Evolutionary conservation across 1,140 invertebrate species (phyloP), one percentile per base, ranked within the genome.

Genomic region (Argopecten irradians): DNA sequence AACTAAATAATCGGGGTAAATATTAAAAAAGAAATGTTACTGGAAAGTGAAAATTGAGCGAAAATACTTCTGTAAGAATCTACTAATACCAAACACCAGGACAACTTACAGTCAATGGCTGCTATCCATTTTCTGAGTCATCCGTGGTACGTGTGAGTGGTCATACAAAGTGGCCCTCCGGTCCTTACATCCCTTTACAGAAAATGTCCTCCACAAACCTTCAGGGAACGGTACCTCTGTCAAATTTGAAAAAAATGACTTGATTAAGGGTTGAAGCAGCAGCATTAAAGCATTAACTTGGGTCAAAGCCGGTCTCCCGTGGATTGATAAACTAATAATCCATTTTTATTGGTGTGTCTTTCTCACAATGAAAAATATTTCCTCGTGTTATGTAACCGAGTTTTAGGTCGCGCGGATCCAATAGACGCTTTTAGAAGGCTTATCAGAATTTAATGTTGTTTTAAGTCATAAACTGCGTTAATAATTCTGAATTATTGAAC

Each of bases 311-410:
- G 14, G 1, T 71, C 55, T n/a, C 55, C 55, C n/a, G 55, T 71
- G 55, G 55, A 28, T 71, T 28, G 22, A 71, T 71, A 71, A 71
- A 71, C 55, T 71, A 71, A 71, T 71, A 71, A 71, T 71, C 55
- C 1, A 71, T 28, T 3, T 71, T 71, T 28, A 71, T 71, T 71
- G 28, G 28, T 28, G 55, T 16, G 55, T 71, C 55, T 28, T 71
- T 71, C 55, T 71, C 22, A 71, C 55, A 71, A 71, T 71, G 55
- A 71, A 71, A 71, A 71, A 71, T 71, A 71, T 71, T 71, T 71
- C n/a, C 55, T n/a, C 28, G 55, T 71, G 55, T 71, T 71, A 71
- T 71, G 55, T 71, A 71, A 71, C 19, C 55, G 16, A 71, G n/a
- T 71, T 71, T 5, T 71, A 71, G 55, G 55, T 71, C 55, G n/a